Conservation (phyloP, 2,113 vertebrate genomes). For the Lepidiolamprologus cunningtoni region DNA sequence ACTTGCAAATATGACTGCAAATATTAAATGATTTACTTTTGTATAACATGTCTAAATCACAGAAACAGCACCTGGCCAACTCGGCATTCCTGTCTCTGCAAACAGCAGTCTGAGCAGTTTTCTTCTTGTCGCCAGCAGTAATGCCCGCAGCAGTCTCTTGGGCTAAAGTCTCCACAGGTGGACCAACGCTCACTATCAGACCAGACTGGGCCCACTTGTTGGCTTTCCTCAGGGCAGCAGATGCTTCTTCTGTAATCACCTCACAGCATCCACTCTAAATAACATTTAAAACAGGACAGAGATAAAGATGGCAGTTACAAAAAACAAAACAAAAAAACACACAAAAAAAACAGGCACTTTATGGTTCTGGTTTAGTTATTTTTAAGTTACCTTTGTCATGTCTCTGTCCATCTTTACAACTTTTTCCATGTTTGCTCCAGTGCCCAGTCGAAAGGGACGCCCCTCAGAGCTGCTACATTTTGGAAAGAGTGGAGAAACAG, state of each 20-base stretch:
- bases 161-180: slow-evolving; percentile 79
- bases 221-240: slow-evolving; percentile 89
- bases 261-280: slow-evolving; percentile 89
- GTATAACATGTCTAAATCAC: not conserved
- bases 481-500: not conserved
- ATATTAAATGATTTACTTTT: not conserved
- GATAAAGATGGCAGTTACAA: not conserved
- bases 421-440: slow-evolving; percentile 98
- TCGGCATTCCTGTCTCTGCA: slow-evolving; percentile 94
- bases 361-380: not conserved
- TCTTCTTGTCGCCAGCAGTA: slow-evolving; percentile 93
- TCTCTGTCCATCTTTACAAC: slow-evolving; percentile 99
- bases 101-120: slow-evolving; percentile 88
- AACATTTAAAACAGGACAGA: not conserved
- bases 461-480: slow-evolving; percentile 90
- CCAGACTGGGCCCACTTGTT: slow-evolving; percentile 98
- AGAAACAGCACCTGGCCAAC: slow-evolving; percentile 79
- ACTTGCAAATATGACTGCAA: not conserved
- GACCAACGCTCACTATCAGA: slow-evolving; percentile 92
- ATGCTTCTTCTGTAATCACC: slow-evolving; percentile 92
- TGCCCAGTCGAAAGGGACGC: slow-evolving; percentile 92
- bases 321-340: not conserved
- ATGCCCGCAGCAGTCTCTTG: slow-evolving; percentile 81
- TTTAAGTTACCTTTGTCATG: slow-evolving; percentile 87
- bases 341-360: not conserved